Base-by-base conservation (phyloP, 2,113 vertebrate species). In the Macaca mulatta region DNA sequence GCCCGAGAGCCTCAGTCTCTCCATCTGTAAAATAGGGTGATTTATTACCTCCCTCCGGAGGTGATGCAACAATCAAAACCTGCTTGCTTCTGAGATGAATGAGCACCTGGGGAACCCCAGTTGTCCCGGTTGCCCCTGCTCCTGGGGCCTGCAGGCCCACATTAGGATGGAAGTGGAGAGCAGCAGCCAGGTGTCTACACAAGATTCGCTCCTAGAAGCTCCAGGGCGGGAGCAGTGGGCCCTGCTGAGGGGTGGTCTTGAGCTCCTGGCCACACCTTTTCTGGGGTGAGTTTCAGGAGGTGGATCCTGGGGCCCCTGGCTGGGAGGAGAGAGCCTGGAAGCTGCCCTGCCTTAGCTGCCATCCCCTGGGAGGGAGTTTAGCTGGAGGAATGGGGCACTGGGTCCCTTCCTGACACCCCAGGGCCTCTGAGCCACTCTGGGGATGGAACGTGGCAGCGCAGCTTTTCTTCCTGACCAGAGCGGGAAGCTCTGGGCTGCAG, bases 41-140 rank as follows among this genome's bases (percentile, higher is more conserved):
- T 61, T 75, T 18, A 45, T 45, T 27, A n/a, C 52, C 32, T 89
- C 78, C 72, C 9, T 82, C 18, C 1, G 35, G 27, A 77, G 35
- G 6, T 23, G 70, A 22, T 70, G 38, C 32, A 10, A 72, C 23
- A 23, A 23, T 43, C 32, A n/a, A 38, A 43, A 27, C 45, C 30
- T 20, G 55, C 20, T 22, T 17, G 4, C 59, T 48, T 81, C 40
- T 32, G 84, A 84, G 59, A 32, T 45, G 17, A 40, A 30, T 35
- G 40, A 81, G 45, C 80, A 55, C 20, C 40, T 5, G 17, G 50
- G 43, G 79, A 75, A 32, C 30, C 16, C 14, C 8, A 0, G 13
- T 18, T 35, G 75, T 38, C 35, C 14, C 55, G 25, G 0, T 2
- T 8, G 81, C 20, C 9, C n/a, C 22, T 5, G 18, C 0, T 67